Conservation (phyloP, 2,797 vertebrate species). For the Sebastes minor region DNA sequence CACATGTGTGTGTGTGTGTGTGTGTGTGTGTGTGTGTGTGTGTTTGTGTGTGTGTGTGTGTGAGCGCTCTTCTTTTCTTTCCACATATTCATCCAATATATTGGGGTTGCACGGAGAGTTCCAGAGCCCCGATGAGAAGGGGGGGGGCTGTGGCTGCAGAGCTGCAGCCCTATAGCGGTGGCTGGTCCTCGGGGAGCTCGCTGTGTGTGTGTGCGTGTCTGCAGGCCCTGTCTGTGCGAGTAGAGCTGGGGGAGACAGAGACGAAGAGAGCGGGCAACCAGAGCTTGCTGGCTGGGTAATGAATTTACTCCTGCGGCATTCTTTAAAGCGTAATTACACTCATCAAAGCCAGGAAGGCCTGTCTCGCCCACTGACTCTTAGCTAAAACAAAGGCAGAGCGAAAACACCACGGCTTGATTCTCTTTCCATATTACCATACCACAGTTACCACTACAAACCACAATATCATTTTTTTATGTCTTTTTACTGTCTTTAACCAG, state of each 20-base stretch:
- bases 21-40: constrained; percentile 16
- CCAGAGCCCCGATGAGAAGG: constrained; percentile 38
- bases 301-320: constrained; percentile 83
- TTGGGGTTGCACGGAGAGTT: constrained; percentile 50
- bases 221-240: constrained; percentile 69
- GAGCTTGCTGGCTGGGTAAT: constrained; percentile 77
- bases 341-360: constrained; percentile 75
- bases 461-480: constrained; percentile 25
- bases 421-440: constrained; percentile 44
- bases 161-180: constrained; percentile 71
- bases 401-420: constrained; percentile 37
- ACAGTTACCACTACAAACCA: constrained; percentile 33
- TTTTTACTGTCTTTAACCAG: constrained; percentile 22
- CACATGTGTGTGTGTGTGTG: constrained; percentile 22
- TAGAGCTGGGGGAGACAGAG: constrained; percentile 64
- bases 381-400: constrained; percentile 73
- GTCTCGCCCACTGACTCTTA: constrained; percentile 72
- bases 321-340: constrained; percentile 82
- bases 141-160: constrained; percentile 43
- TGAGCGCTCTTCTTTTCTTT: constrained; percentile 39
- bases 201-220: constrained; percentile 65
- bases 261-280: constrained; percentile 51
- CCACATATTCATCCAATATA: constrained; percentile 54
- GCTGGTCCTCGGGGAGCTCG: constrained; percentile 74
- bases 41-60: constrained; percentile 24